Conservation (phyloP, 2,113 vertebrate species). For the Athene cunicularia region DNA sequence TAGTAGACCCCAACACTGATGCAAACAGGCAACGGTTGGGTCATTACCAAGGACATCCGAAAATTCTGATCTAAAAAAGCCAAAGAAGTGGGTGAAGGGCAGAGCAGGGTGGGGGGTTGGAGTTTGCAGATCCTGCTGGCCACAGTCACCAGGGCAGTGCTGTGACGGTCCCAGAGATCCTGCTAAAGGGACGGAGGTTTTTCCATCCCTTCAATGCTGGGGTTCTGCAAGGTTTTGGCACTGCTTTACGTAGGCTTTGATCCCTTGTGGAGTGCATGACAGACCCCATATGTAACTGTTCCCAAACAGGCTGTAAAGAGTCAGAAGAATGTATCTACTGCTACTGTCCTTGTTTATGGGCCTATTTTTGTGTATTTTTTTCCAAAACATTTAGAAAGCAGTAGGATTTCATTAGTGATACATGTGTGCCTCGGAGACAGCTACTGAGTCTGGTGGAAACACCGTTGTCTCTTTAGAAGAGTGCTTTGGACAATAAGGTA, state of each 20-base stretch:
- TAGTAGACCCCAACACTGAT: neutral
- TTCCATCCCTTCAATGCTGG: neutral
- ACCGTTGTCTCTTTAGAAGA: neutral
- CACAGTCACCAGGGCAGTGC: neutral
- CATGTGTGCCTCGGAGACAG: fast-evolving
- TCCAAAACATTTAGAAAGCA: neutral
- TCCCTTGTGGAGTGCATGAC: neutral
- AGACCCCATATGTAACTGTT: neutral
- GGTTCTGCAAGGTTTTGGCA: neutral
- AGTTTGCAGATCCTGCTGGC: neutral
- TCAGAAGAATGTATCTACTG: neutral
- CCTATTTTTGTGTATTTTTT: neutral
- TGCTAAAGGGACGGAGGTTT: neutral
- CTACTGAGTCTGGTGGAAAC: neutral
- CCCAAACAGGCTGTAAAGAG: neutral
- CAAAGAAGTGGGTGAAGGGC: neutral
- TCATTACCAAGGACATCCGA: neutral
- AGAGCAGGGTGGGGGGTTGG: neutral
- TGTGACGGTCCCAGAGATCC: neutral
- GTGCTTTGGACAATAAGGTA: neutral
- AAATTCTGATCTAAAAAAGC: neutral
- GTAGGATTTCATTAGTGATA: neutral
- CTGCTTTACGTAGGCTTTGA: neutral
- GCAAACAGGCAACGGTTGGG: neutral
- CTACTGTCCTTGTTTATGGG: neutral